Conservation (phyloP, 2,113 vertebrate genomes). For the Pollachius pollachius region DNA sequence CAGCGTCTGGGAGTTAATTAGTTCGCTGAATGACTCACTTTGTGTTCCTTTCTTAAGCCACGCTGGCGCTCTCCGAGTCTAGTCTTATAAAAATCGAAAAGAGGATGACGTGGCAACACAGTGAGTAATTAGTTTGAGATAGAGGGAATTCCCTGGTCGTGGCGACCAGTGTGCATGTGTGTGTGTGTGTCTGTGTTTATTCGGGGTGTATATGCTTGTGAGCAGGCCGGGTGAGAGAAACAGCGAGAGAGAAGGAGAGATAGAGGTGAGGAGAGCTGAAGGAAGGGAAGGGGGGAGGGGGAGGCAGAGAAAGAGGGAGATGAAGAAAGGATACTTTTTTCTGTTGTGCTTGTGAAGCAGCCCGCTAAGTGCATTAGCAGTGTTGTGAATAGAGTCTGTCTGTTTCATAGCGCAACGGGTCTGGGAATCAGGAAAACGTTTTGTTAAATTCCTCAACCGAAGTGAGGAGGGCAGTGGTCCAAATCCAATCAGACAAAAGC, state of each 20-base stretch:
- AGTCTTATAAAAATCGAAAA: constrained; percentile 45
- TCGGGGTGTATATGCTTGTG: background rate
- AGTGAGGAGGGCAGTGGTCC: constrained; percentile 18
- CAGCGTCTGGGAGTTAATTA: constrained; percentile 46
- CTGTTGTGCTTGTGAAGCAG: constrained; percentile 42
- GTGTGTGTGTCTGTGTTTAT: constrained; percentile 21
- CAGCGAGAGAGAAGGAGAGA: background rate
- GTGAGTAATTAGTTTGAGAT: constrained; percentile 60
- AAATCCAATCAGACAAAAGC: background rate
- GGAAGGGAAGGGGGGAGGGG: background rate
- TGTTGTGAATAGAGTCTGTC: constrained; percentile 31
- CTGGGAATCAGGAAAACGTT: constrained; percentile 25
- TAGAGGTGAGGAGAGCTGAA: background rate
- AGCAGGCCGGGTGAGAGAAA: background rate
- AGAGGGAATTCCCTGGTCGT: constrained; percentile 42
- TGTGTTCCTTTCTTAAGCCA: constrained; percentile 23
- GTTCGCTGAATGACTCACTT: constrained; percentile 38
- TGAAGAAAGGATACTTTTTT: constrained; percentile 40
- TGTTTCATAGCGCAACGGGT: constrained; percentile 26
- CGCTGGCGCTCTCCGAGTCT: constrained; percentile 48
- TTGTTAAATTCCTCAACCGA: constrained; percentile 23
- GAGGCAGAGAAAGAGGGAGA: constrained; percentile 14
- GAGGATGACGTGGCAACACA: constrained; percentile 41
- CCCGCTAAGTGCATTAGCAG: constrained; percentile 44
- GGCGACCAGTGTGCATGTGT: constrained; percentile 30